Evolutionary conservation across 1,140 invertebrate species (phyloP).

Genomic region (Gryllus bimaculatus): DNA sequence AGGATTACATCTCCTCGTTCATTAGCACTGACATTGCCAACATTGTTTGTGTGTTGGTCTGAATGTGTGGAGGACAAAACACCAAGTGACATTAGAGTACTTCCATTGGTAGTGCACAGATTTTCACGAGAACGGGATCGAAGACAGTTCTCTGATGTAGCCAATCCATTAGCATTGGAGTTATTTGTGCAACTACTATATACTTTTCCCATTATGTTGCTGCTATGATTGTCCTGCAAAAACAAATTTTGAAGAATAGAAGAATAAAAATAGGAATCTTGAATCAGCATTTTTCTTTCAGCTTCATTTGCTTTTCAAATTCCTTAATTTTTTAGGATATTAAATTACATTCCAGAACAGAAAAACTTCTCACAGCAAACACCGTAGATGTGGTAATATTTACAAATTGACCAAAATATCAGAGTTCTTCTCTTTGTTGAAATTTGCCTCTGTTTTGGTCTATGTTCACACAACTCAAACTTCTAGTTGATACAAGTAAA

Average conservation of each 20-base stretch:
- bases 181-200: slow-evolving; percentile 19
- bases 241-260: slow-evolving; percentile 6
- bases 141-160: not conserved
- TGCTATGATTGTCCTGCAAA: slow-evolving; percentile 20
- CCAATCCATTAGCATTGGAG: not conserved
- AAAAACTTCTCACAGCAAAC: too few species aligned
- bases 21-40: not conserved
- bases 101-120: slow-evolving; percentile 34
- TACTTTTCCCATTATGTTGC: slow-evolving; percentile 15
- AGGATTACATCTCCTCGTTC: slow-evolving; percentile 48
- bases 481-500: too few species aligned
- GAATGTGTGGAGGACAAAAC: not conserved
- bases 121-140: slow-evolving; percentile 42
- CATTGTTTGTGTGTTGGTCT: not conserved
- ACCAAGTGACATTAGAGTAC: not conserved
- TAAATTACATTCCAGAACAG: too few species aligned
- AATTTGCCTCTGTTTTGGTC: too few species aligned
- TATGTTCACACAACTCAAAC: too few species aligned
- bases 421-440: too few species aligned
- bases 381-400: too few species aligned
- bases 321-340: too few species aligned
- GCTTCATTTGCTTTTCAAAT: too few species aligned
- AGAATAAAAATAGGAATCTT: not conserved
- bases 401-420: too few species aligned
- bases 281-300: too few species aligned